These are phyloP conservation scores for Drosophila meridionalis DNA, from an alignment of 2,888 invertebrate genomes.

Conservation along the genomic window DNA sequence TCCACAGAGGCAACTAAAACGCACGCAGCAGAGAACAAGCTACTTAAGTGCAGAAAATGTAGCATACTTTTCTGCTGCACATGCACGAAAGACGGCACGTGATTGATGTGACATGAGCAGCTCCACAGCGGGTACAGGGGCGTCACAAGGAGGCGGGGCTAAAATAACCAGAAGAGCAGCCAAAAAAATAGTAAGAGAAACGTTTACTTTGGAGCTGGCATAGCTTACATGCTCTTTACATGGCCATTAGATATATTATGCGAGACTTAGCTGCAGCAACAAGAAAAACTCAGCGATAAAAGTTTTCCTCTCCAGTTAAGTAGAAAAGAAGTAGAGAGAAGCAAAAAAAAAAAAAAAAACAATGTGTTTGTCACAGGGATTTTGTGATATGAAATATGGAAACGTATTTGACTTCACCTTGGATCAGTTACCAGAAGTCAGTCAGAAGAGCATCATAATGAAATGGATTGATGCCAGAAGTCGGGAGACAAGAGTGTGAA, in stretches of 20 bases:
- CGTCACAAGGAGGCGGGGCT: not conserved
- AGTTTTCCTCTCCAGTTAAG: conserved; percentile 27
- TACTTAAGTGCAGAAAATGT: conserved; percentile 65
- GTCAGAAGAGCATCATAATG: not conserved
- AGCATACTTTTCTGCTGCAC: conserved; percentile 71
- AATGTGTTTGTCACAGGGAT: conserved; percentile 28
- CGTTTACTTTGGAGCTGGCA: conserved; percentile 13
- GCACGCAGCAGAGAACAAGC: conserved; percentile 31
- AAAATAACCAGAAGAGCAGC: conserved; percentile 1
- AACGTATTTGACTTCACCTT: conserved; percentile 30
- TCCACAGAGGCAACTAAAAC: conserved; percentile 24
- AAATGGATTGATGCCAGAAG: not conserved
- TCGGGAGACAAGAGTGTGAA: not conserved
- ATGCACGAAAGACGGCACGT: conserved; percentile 58
- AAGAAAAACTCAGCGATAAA: conserved; percentile 38
- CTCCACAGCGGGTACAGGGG: not conserved
- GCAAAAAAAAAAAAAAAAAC: conserved; percentile 18
- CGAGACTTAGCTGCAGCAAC: conserved; percentile 34
- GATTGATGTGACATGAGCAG: conserved; percentile 65
- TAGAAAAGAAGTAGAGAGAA: conserved; percentile 1
- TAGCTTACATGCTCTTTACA: conserved; percentile 58
- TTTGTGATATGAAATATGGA: conserved; percentile 33
- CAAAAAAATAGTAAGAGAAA: conserved; percentile 7
- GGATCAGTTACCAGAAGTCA: not conserved
- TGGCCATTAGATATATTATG: conserved; percentile 62